These are phyloP conservation scores for Lutraria lutraria DNA, from an alignment of 2,888 invertebrate genomes.

Conservation along the genomic window DNA sequence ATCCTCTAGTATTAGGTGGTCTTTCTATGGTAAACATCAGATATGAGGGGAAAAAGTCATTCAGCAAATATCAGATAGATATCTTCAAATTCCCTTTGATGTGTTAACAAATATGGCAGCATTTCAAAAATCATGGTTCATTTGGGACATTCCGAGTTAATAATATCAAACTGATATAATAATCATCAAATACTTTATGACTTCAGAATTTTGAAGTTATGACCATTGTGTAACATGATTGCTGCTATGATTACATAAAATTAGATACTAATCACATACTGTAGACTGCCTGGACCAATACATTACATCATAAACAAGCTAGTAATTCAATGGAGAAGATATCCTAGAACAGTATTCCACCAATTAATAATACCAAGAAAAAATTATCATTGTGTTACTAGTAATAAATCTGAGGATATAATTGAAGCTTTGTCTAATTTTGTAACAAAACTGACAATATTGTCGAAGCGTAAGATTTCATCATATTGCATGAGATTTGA, in stretches of 20 bases:
- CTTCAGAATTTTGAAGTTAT: neutral
- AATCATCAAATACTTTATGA: neutral
- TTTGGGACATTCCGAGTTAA: neutral
- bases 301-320: neutral
- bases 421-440: constrained; percentile 9
- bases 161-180: constrained; percentile 1
- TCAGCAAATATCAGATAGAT: constrained; percentile 8
- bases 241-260: neutral
- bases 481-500: neutral
- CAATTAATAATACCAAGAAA: constrained; percentile 1
- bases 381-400: neutral
- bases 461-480: neutral
- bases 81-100: constrained; percentile 11
- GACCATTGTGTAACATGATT: neutral
- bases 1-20: neutral
- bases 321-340: constrained; percentile 11
- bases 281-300: neutral
- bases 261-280: neutral
- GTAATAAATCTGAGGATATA: constrained; percentile 7
- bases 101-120: neutral
- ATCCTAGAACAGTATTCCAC: neutral
- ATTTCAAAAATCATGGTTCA: neutral
- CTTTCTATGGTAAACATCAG: neutral
- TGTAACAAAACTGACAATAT: constrained; percentile 3
- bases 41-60: neutral